Conservation (phyloP, 2,113 vertebrate species). For the Porphyrio hochstetteri region DNA sequence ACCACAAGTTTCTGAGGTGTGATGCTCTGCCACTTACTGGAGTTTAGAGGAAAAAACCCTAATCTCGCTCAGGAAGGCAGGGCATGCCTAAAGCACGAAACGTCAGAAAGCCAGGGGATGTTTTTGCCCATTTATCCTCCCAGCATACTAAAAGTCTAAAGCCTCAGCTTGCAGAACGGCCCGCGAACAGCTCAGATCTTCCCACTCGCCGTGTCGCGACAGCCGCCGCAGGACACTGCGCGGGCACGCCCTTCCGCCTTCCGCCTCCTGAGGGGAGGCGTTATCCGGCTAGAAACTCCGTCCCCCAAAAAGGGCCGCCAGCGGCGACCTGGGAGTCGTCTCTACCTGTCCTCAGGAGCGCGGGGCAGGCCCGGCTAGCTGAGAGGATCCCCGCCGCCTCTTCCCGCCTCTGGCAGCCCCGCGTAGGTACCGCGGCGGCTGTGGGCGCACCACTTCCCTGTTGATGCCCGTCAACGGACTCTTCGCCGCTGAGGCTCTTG, state of each 20-base stretch:
- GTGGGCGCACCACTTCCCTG: rapidly evolving
- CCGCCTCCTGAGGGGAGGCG: background rate
- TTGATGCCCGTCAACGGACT: background rate
- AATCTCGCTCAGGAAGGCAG: background rate
- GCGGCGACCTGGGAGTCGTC: rapidly evolving
- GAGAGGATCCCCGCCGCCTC: background rate
- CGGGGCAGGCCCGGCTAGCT: rapidly evolving
- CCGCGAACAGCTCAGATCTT: no score
- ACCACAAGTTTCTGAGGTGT: rapidly evolving
- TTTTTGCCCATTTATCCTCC: background rate
- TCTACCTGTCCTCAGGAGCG: background rate
- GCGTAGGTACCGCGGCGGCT: rapidly evolving
- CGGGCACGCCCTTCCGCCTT: rapidly evolving
- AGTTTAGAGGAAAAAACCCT: background rate
- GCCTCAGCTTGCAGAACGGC: no score
- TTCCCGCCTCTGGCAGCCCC: background rate
- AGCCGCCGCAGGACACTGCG: rapidly evolving
- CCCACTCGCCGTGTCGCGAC: background rate
- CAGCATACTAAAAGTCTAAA: no score
- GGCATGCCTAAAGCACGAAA: background rate
- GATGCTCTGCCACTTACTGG: rapidly evolving
- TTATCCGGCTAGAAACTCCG: background rate
- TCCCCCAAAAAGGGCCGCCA: rapidly evolving
- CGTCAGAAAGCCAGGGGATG: background rate
- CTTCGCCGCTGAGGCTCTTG: background rate